phyloP scores from a whole-genome alignment of 2,888 invertebrate genomes.

The Peribatodes rhomboidaria region DNA sequence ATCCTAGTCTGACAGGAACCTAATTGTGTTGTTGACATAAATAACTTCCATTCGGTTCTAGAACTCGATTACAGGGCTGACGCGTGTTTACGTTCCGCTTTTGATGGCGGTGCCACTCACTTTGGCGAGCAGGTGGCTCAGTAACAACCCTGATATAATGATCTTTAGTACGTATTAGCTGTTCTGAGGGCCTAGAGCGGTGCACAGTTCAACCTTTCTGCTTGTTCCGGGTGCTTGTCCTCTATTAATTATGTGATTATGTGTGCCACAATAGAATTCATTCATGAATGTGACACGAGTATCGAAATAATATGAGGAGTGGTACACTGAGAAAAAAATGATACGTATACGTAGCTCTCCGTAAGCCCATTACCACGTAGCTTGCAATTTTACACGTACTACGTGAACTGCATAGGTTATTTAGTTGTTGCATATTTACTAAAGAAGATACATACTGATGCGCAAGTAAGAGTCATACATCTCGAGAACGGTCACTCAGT shows the following conservation, averaged over 20 bases:
- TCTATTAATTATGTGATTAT: neutral
- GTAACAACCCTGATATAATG: slow-evolving; percentile 44
- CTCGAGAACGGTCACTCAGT: too few species aligned
- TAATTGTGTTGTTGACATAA: slow-evolving; percentile 49
- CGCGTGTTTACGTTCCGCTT: slow-evolving; percentile 38
- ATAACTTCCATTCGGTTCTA: slow-evolving; percentile 40
- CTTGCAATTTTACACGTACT: too few species aligned
- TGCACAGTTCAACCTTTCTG: slow-evolving; percentile 21
- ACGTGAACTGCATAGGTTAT: too few species aligned
- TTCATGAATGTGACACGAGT: neutral
- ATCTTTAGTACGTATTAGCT: slow-evolving; percentile 9
- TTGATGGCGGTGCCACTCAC: slow-evolving; percentile 28
- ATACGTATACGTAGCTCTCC: too few species aligned
- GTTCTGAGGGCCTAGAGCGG: slow-evolving; percentile 4
- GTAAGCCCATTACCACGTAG: too few species aligned
- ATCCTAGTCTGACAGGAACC: slow-evolving; percentile 39
- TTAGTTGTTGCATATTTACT: too few species aligned
- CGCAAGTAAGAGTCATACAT: too few species aligned
- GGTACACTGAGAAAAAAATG: too few species aligned
- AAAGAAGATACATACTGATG: too few species aligned
- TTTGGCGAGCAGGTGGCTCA: slow-evolving; percentile 48
- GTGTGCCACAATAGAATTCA: too few species aligned
- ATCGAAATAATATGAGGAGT: slow-evolving; percentile 17
- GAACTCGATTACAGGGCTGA: slow-evolving; percentile 35
- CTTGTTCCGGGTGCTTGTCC: slow-evolving; percentile 41